phyloP scores from a whole-genome alignment of 2,113 vertebrate species.

The Phrynosoma platyrhinos region DNA sequence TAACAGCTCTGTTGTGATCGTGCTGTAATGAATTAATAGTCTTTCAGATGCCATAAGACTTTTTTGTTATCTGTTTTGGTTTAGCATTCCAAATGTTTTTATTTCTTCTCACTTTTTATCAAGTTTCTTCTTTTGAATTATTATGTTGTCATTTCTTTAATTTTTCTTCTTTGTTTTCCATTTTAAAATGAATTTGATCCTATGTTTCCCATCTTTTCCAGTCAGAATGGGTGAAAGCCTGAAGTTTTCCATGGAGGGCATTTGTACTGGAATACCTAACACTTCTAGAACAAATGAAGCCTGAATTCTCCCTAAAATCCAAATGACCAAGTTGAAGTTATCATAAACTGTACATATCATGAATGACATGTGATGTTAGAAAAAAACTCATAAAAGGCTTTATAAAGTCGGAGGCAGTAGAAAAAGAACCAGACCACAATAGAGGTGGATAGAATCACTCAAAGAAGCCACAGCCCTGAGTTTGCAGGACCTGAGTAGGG shows the following conservation, averaged over 20 bases:
- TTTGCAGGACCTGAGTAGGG: too few species aligned
- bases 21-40: not conserved
- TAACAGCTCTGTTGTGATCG: not conserved
- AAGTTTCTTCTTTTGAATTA: not conserved
- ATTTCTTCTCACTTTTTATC: conserved; percentile 3
- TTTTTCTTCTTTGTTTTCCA: not conserved
- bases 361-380: too few species aligned
- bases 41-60: not conserved
- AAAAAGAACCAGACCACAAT: too few species aligned
- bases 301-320: too few species aligned
- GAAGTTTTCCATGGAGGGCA: not conserved
- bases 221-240: not conserved
- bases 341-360: too few species aligned
- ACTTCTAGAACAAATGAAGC: too few species aligned
- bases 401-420: too few species aligned
- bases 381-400: too few species aligned
- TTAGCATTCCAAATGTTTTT: conserved; percentile 39
- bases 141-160: not conserved
- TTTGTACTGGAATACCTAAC: not conserved
- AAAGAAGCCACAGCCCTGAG: too few species aligned
- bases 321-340: too few species aligned
- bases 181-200: conserved; percentile 4
- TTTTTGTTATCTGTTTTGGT: conserved; percentile 28
- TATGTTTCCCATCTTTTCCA: not conserved
- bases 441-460: too few species aligned